Evolutionary conservation across 2,888 invertebrate species (phyloP).

Genomic region (Leucoma salicis): DNA sequence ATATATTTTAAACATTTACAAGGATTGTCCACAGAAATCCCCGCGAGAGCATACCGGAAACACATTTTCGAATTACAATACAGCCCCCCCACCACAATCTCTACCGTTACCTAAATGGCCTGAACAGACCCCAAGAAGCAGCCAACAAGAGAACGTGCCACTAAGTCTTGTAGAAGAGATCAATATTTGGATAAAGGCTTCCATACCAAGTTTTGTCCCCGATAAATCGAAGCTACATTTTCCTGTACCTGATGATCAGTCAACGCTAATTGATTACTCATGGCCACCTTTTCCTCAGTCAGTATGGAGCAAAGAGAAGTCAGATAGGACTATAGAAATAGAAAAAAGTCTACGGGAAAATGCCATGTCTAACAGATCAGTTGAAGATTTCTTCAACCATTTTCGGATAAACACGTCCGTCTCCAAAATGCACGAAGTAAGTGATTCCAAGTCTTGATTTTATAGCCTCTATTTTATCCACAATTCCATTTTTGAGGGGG

Average conservation of each 20-base stretch:
- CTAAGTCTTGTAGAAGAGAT: neutral
- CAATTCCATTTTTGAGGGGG: no score
- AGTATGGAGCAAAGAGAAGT: slow-evolving; percentile 31
- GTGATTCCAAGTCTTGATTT: no score
- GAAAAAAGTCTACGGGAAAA: slow-evolving; percentile 11
- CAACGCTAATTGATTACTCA: slow-evolving; percentile 23
- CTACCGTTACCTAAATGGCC: neutral
- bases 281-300: slow-evolving; percentile 35
- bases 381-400: slow-evolving; percentile 29
- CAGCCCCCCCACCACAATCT: neutral
- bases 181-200: slow-evolving; percentile 26
- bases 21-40: no score
- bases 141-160: neutral
- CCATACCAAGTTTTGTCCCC: slow-evolving; percentile 18
- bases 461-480: no score
- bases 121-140: neutral
- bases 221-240: slow-evolving; percentile 12
- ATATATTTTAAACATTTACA: no score
- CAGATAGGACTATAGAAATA: slow-evolving; percentile 12
- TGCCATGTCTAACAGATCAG: slow-evolving; percentile 15
- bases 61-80: neutral
- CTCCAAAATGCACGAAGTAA: neutral
- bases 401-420: slow-evolving; percentile 3
- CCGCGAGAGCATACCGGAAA: no score
- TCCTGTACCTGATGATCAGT: slow-evolving; percentile 19